These are phyloP conservation scores for Phocoena sinus DNA, from an alignment of 2,113 vertebrate species.

Conservation along the genomic window DNA sequence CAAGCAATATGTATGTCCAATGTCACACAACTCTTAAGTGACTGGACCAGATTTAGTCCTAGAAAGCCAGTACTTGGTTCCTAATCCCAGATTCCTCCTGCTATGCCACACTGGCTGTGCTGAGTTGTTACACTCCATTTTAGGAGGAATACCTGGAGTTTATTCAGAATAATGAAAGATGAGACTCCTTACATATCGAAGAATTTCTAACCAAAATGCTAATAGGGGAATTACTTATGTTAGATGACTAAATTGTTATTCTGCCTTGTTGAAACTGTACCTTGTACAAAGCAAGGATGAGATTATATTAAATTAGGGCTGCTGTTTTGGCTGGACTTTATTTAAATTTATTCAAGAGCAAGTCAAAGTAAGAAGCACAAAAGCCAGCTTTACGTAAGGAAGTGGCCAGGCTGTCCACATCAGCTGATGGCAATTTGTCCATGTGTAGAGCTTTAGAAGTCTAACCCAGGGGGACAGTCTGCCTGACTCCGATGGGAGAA, in stretches of 20 bases:
- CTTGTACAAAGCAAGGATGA: not conserved
- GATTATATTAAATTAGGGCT: not conserved
- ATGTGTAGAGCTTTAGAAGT: not conserved
- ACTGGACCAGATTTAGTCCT: not conserved
- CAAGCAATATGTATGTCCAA: not conserved
- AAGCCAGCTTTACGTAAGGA: not conserved
- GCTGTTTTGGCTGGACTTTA: not conserved
- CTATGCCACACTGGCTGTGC: not conserved
- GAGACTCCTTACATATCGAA: not conserved
- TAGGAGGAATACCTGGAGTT: not conserved
- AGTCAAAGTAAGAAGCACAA: not conserved
- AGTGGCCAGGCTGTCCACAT: not conserved
- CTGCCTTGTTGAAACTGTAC: not conserved
- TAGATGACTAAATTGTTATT: not conserved
- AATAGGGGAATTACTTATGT: not conserved
- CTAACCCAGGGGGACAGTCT: not conserved
- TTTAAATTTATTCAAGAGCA: not conserved
- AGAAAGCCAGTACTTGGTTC: not conserved
- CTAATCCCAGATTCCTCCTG: not conserved
- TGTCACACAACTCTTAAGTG: not conserved
- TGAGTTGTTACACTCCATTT: not conserved
- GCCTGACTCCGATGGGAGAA: not conserved
- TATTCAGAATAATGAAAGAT: not conserved
- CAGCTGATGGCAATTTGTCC: not conserved
- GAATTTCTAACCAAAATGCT: not conserved